Evolutionary conservation across 2,888 invertebrate genomes (phyloP), one percentile per base, ranked within the genome.

Genomic region (Heliconius charithonia): DNA sequence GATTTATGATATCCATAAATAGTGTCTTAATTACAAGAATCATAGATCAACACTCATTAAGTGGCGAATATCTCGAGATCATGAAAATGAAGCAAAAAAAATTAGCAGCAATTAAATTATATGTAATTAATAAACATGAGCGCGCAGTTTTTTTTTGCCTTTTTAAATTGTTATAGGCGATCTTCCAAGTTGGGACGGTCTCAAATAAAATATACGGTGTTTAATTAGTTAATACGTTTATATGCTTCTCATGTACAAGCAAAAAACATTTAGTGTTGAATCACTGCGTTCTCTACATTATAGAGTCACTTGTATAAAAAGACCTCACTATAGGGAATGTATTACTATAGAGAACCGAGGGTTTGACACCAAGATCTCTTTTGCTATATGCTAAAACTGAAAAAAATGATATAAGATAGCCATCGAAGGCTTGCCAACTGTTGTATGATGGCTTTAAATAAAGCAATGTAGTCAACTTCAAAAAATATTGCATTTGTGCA

Each of bases 31-130:
- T 74, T 63, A 62, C 22, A 41, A 37, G 12, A 41, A 63, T 37
- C 27, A 2, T 45, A 41, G 27, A 63, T 27, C 62, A 29, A 45
- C 45, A 71, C 25, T 63, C 41, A 63, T 62, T 63, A 63, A 63
- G 22, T 6, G 19, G 27, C 25, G 45, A 45, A 63, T 74, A 63
- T 62, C 74, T 63, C 10, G 41, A 63, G 74, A 63, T 74, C 66
- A 51, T 75, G 79, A 77, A 51, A 59, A 76, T 29, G 63, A 27
- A 27, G 79, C 56, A 77, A 81, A 82, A 37, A 81, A 66, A 81
- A 66, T 73, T 63, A 65, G 77, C 77, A 66, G 70, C 76, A 76
- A 75, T 76, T 79, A 79, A 80, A 65, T 45, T 67, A 75, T 78
- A 71, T 66, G 19, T 69, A 29, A 56, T 78, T 73, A 80, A 63